These are phyloP conservation scores for Apeira syringaria DNA, from an alignment of 2,888 invertebrate genomes.

Conservation along the genomic window DNA sequence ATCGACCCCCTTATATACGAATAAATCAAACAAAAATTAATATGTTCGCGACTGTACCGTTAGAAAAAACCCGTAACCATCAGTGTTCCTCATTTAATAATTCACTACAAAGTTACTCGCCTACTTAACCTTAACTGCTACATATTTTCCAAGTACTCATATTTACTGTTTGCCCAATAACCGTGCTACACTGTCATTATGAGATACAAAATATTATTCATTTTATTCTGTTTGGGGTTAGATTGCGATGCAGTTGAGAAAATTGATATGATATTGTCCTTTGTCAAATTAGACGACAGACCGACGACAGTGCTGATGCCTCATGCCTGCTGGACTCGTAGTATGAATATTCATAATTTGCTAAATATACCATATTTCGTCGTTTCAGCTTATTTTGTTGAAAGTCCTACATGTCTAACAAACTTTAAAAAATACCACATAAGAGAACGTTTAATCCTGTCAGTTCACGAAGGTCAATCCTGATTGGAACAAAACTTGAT, in stretches of 20 bases:
- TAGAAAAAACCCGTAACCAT: conserved; percentile 1
- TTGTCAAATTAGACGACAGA: conserved; percentile 47
- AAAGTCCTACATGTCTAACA: too few species aligned
- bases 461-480: too few species aligned
- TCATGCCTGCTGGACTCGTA: conserved; percentile 56
- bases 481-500: too few species aligned
- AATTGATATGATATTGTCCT: conserved; percentile 48
- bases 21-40: too few species aligned
- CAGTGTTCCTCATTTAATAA: conserved; percentile 10
- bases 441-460: too few species aligned
- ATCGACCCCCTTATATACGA: too few species aligned
- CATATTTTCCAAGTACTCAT: conserved; percentile 5
- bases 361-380: too few species aligned
- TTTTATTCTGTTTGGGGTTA: conserved; percentile 1
- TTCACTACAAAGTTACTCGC: conserved; percentile 10
- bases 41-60: conserved; percentile 15
- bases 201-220: conserved; percentile 8
- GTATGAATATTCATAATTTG: too few species aligned
- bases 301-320: conserved; percentile 55
- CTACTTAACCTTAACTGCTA: conserved; percentile 7
- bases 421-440: too few species aligned
- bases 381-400: too few species aligned
- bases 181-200: conserved; percentile 1
- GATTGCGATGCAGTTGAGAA: conserved; percentile 5
- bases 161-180: conserved; percentile 6